Base-by-base conservation (phyloP, 2,888 invertebrate genomes). In the Limulus polyphemus region DNA sequence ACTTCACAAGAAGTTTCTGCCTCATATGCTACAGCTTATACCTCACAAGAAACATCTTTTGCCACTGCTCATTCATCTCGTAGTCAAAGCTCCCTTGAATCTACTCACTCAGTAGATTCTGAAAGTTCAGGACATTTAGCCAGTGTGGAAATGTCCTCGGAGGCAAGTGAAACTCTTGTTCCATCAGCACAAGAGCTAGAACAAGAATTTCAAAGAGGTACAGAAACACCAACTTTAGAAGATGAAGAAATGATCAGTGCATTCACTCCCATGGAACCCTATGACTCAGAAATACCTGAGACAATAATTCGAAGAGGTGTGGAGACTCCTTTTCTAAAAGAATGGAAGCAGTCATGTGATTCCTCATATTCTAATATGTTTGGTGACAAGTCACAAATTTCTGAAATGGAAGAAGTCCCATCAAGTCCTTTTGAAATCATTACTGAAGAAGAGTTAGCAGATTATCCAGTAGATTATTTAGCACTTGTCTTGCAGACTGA, bases 131-230 rank as follows among this genome's bases (percentile, higher is more conserved):
- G 89, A 16, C 87, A 91, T 75, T 80, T 92, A 62, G 90, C 87
- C 0, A 91, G 90, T 73, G 83, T 91, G 67, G 92, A 92, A 77
- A 76, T 79, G 56, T 84, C 90, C 50, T 93, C 93, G 48, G 94
- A 95, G 76, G 81, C 87, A 47, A 93, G 93, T 1, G 94, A 94
- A 78, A 97, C 95, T 1, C 77, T 97, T 11, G 87, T 97, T 11
- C 90, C 93, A 13, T 93, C 95, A 2, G 86, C 88, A 11, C 85
- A 87, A 73, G 91, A 91, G 75, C 77, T 86, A 57, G 77, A 77
- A 60, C 72, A 74, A 54, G 77, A 77, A 17, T 72, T 72, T 60
- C 75, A 86, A 73, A 84, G 85, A 70, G 86, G 87, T 70, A 81
- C 87, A 65, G 82, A 74, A 57, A 71, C 73, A 59, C 72, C 77